Base-by-base conservation (phyloP, 2,797 vertebrate species). In the Syngnathus acus region DNA sequence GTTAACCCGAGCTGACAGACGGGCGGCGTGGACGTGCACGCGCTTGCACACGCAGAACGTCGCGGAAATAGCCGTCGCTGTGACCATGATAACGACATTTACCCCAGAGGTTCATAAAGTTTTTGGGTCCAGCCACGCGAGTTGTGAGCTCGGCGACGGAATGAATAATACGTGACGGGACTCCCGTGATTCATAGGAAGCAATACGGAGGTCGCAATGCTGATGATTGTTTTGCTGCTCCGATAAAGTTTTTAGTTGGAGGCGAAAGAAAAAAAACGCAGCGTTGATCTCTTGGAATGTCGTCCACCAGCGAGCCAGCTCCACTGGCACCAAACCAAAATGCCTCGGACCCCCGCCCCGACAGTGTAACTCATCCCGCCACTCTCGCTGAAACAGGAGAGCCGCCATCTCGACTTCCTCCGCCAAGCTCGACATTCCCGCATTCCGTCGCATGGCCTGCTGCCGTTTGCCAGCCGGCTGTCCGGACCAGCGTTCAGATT, bases 251-350 rank as follows among this genome's bases (percentile, higher is more conserved):
- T 70, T 62, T 57, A 65, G 71, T 78, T 74, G 70, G 74, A 85
- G 82, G 80, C 90, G 91, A 92, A 93, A 93, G 85, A 85, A 89
- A 91, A 92, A 45, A 88, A 91, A 89, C 81, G 67, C 76, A 81
- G 87, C 84, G 89, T 90, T 92, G 89, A 92, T 91, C 89, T 90
- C 82, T 81, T 73, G 89, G 91, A 92, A 93, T 90, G 88, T 68
- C 69, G 78, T 84, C 90, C 88, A 85, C 88, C 87, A 86, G 84
- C 89, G 79, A 72, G 78, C 87, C 84, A 85, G 82, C 85, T 91
- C 77, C 67, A 84, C 91, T 91, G 91, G 91, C 90, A 92, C 90
- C 90, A 89, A 83, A 90, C 86, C 82, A 89, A 57, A 89, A 93
- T 91, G 84, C 86, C 84, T 88, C 80, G 72, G 70, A 71, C 81